Evolutionary conservation across 2,888 invertebrate genomes (phyloP).

Genomic region (Ditula angustiorana): DNA sequence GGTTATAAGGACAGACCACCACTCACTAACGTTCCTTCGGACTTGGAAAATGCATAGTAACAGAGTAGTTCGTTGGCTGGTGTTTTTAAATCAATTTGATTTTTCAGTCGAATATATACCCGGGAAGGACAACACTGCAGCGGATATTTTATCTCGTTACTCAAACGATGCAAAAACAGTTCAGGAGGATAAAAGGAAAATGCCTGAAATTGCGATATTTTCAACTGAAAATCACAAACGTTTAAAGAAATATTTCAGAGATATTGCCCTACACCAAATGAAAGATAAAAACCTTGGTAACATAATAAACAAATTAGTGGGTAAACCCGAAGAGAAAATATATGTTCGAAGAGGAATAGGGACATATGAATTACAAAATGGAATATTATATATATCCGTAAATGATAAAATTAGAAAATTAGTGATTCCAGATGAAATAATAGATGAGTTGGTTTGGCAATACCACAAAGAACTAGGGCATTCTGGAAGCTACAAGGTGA

Average conservation of each 20-base stretch:
- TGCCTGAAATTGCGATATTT: background rate
- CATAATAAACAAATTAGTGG: background rate
- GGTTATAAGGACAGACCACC: constrained; percentile 6
- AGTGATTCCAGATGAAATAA: background rate
- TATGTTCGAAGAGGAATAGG: background rate
- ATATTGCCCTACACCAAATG: background rate
- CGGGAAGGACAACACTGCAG: background rate
- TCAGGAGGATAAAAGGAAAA: background rate
- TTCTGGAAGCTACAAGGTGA: constrained; percentile 21
- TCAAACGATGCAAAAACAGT: background rate
- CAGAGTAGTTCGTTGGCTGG: background rate
- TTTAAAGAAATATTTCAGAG: background rate
- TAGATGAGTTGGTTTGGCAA: constrained; percentile 18
- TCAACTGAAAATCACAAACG: background rate
- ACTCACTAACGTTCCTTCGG: constrained; percentile 4
- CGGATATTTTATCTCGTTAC: background rate
- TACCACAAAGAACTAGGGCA: constrained; percentile 29
- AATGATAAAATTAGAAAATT: constrained; percentile 12
- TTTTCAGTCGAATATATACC: background rate
- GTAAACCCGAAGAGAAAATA: background rate
- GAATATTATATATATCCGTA: background rate
- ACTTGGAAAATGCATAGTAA: constrained; percentile 4
- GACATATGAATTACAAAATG: background rate
- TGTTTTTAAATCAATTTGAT: constrained; percentile 7
- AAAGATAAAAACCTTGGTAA: background rate